These are phyloP conservation scores for Electrophaes corylata DNA, from an alignment of 2,888 invertebrate genomes.

Conservation along the genomic window DNA sequence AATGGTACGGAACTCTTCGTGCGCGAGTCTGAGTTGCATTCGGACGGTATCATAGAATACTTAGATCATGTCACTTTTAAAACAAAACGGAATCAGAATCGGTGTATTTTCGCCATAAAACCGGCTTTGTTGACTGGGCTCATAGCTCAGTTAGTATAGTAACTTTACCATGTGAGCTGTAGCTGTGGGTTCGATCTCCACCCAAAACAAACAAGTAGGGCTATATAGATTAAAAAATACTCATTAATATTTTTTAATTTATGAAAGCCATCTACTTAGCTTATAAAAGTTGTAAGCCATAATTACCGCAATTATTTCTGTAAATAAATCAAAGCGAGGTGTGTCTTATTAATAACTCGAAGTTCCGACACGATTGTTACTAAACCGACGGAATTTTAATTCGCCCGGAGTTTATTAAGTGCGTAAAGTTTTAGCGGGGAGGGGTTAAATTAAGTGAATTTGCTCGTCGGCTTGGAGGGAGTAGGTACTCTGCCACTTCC, in stretches of 20 bases:
- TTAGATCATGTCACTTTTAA: too few species aligned
- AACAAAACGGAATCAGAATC: too few species aligned
- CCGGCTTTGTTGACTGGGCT: too few species aligned
- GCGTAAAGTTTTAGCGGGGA: constrained; percentile 79
- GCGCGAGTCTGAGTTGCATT: too few species aligned
- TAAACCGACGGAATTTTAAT: constrained; percentile 82
- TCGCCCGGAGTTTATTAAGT: constrained; percentile 81
- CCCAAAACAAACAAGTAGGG: too few species aligned
- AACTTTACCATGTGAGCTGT: too few species aligned
- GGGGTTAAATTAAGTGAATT: constrained; percentile 78
- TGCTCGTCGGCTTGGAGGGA: constrained; percentile 60
- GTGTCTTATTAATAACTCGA: constrained; percentile 75
- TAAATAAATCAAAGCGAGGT: constrained; percentile 68
- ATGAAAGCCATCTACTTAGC: constrained; percentile 14
- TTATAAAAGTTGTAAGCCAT: constrained; percentile 62
- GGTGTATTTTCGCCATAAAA: too few species aligned
- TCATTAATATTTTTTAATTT: neutral
- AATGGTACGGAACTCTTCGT: too few species aligned
- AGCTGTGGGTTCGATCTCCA: too few species aligned
- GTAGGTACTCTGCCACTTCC: constrained; percentile 51
- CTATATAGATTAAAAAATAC: neutral
- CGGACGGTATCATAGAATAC: too few species aligned
- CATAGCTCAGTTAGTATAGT: too few species aligned
- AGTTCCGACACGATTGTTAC: constrained; percentile 78
- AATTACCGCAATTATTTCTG: constrained; percentile 66